Conservation (phyloP, 2,888 invertebrate species). For the Palloptera scutellata region DNA sequence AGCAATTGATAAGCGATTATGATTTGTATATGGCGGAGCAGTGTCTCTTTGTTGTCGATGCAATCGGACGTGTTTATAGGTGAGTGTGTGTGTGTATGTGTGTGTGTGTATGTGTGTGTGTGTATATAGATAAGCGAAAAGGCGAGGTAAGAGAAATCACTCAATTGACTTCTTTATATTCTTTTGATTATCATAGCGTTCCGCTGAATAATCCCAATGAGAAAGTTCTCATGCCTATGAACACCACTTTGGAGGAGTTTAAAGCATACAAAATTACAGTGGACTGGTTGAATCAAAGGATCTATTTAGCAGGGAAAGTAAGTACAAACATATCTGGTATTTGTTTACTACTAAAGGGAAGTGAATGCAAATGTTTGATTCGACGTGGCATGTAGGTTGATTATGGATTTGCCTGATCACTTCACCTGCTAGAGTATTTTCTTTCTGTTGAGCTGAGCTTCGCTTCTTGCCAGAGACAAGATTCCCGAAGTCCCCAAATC, state of each 20-base stretch:
- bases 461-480: too few species aligned
- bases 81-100: too few species aligned
- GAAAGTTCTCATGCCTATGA: neutral
- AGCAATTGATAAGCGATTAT: slow-evolving; percentile 69
- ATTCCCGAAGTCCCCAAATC: too few species aligned
- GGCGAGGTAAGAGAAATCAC: neutral
- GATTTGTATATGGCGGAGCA: slow-evolving; percentile 79
- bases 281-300: slow-evolving; percentile 87
- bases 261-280: slow-evolving; percentile 77
- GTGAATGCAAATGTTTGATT: too few species aligned
- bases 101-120: too few species aligned
- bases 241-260: slow-evolving; percentile 60
- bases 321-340: too few species aligned
- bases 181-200: slow-evolving; percentile 11
- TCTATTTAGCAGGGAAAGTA: slow-evolving; percentile 83
- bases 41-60: slow-evolving; percentile 80
- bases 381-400: too few species aligned
- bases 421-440: too few species aligned
- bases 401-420: too few species aligned
- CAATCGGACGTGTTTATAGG: slow-evolving; percentile 70
- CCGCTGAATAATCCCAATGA: slow-evolving; percentile 3
- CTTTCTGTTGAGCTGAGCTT: too few species aligned
- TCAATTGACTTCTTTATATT: neutral
- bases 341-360: too few species aligned
- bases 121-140: too few species aligned